A percentile compares a stretch with the other conserved stretches of the same genome.
phyloP scores from a whole-genome alignment of 2,797 vertebrate genomes.

The Molossus alvarezi region DNA sequence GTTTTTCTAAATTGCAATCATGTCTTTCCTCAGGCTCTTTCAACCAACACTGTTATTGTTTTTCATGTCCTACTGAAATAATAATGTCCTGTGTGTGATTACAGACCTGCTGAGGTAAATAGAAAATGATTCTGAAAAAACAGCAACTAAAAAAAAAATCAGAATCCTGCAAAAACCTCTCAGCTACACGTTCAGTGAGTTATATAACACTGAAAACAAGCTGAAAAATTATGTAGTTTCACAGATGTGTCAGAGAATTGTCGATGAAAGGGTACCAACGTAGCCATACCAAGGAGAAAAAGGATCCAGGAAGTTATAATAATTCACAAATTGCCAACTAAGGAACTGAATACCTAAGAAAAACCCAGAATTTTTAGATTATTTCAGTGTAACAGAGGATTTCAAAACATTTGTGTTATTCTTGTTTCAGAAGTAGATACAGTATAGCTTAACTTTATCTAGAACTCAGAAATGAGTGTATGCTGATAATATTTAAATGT shows the following conservation, averaged over 20 bases:
- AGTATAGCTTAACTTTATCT: background rate
- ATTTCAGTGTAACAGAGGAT: background rate
- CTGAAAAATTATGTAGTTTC: slow-evolving; percentile 11
- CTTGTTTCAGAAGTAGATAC: background rate
- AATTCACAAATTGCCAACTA: background rate
- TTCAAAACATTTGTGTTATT: background rate
- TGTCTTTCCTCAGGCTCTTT: slow-evolving; percentile 78
- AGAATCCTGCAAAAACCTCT: slow-evolving; percentile 56
- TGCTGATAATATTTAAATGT: background rate
- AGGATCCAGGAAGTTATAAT: background rate
- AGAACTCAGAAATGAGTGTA: background rate
- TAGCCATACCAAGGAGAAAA: background rate
- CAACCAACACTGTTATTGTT: slow-evolving; percentile 76
- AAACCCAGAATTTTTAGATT: background rate
- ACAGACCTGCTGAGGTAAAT: slow-evolving; percentile 65
- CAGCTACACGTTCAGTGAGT: background rate
- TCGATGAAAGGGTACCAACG: background rate
- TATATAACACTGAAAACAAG: background rate
- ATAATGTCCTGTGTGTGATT: slow-evolving; percentile 74
- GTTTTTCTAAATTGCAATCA: slow-evolving; percentile 75
- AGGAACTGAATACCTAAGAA: background rate
- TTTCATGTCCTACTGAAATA: slow-evolving; percentile 85
- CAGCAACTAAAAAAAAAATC: slow-evolving; percentile 59
- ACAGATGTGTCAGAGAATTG: background rate
- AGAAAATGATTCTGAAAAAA: slow-evolving; percentile 77